Conservation (phyloP, 2,113 vertebrate species). For the Neolamprologus ventralis region DNA sequence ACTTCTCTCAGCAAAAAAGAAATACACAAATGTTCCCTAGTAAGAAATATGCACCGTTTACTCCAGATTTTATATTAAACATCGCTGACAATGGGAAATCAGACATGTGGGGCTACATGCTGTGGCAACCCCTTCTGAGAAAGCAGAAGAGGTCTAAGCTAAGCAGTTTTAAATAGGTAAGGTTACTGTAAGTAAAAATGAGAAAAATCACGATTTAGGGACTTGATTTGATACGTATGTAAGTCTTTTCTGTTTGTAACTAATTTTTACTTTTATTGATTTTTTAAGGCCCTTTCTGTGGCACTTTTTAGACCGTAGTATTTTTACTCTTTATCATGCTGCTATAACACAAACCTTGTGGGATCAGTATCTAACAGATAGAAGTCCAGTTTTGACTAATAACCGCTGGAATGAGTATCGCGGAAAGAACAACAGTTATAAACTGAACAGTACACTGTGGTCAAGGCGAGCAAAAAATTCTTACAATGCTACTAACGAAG, state of each 20-base stretch:
- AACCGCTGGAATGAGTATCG: background rate
- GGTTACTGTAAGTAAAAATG: background rate
- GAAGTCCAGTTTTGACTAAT: background rate
- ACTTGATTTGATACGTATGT: background rate
- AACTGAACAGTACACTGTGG: background rate
- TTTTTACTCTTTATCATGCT: background rate
- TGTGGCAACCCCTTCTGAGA: background rate
- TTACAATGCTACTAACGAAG: background rate
- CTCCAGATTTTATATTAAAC: background rate
- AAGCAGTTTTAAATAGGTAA: background rate
- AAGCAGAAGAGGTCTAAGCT: background rate
- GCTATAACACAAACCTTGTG: background rate
- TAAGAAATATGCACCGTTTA: background rate
- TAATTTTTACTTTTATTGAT: background rate
- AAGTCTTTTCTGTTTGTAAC: background rate
- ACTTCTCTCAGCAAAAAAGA: background rate
- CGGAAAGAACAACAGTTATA: background rate
- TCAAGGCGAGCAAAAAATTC: background rate
- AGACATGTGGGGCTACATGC: background rate
- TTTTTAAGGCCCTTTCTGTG: background rate
- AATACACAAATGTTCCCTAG: background rate
- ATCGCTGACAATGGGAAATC: background rate
- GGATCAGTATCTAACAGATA: background rate
- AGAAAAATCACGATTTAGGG: background rate
- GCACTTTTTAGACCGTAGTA: background rate